Percentiles rank a stretch among this genome's conserved stretches.
Conservation (phyloP, 1,140 invertebrate genomes). For the Lepidurus apus region DNA sequence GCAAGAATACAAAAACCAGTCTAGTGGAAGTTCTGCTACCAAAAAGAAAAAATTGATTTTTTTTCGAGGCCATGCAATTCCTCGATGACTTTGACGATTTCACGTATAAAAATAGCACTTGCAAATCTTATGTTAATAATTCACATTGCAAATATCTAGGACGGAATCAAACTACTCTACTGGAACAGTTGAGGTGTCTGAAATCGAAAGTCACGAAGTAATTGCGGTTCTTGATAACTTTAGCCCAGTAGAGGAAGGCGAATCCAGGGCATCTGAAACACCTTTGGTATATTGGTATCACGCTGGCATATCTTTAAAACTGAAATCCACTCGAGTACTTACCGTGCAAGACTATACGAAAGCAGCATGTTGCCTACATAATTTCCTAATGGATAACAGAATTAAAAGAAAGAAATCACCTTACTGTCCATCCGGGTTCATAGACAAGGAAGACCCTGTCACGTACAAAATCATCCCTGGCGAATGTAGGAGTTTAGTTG, state of each 20-base stretch:
- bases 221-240: not conserved
- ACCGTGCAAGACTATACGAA: not conserved
- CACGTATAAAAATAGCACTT: not conserved
- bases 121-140: not conserved
- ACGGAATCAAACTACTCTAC: not conserved
- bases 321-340: constrained; percentile 17
- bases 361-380: constrained; percentile 23
- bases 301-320: constrained; percentile 6
- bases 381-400: not conserved
- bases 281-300: constrained; percentile 16
- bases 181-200: too few relatives aligned
- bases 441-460: constrained; percentile 22
- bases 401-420: not conserved
- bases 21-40: too few relatives aligned
- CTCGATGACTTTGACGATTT: not conserved
- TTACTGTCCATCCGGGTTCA: constrained; percentile 20
- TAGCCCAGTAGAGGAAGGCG: not conserved
- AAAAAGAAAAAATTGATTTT: too few relatives aligned
- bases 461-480: constrained; percentile 8
- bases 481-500: not conserved
- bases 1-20: too few relatives aligned
- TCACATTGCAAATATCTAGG: not conserved
- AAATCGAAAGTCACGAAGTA: not conserved
- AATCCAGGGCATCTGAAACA: not conserved
- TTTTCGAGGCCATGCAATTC: not conserved